phyloP scores from a whole-genome alignment of 2,797 vertebrate species.

The Enteromius radiatus region DNA sequence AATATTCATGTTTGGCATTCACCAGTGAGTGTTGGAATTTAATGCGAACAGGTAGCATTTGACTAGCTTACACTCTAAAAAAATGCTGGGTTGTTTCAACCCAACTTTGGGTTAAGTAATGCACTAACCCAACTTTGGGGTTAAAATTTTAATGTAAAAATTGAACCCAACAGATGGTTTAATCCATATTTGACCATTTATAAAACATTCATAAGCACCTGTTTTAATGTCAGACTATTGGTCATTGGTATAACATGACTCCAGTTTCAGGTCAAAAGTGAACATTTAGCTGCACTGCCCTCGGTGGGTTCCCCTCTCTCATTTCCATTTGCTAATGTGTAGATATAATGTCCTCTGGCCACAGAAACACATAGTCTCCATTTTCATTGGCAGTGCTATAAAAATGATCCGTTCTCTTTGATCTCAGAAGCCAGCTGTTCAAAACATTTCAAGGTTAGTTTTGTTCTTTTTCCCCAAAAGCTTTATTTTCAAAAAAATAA shows the following conservation, averaged over 20 bases:
- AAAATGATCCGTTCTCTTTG: slow-evolving; percentile 33
- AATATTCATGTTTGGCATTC: slow-evolving; percentile 11
- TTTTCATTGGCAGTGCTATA: slow-evolving; percentile 6
- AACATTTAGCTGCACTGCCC: background rate
- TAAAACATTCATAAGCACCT: slow-evolving; percentile 14
- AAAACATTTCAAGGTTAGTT: slow-evolving; percentile 20
- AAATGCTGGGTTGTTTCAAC: too few species aligned
- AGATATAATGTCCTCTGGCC: background rate
- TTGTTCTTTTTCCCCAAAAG: background rate
- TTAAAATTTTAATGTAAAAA: too few species aligned
- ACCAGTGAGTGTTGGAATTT: background rate
- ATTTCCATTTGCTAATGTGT: slow-evolving; percentile 12
- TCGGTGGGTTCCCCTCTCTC: background rate
- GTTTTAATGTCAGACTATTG: background rate
- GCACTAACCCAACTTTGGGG: too few species aligned
- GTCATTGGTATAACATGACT: background rate
- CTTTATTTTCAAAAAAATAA: slow-evolving; percentile 30
- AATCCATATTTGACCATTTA: too few species aligned
- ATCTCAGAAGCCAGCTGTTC: slow-evolving; percentile 28
- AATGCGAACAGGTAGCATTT: slow-evolving; percentile 4
- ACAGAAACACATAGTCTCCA: background rate
- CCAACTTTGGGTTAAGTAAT: too few species aligned
- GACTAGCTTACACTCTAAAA: background rate
- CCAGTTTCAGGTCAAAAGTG: slow-evolving; percentile 20
- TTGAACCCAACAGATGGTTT: too few species aligned